Conservation (phyloP, 2,888 invertebrate species). For the Acanthosoma haemorrhoidale region DNA sequence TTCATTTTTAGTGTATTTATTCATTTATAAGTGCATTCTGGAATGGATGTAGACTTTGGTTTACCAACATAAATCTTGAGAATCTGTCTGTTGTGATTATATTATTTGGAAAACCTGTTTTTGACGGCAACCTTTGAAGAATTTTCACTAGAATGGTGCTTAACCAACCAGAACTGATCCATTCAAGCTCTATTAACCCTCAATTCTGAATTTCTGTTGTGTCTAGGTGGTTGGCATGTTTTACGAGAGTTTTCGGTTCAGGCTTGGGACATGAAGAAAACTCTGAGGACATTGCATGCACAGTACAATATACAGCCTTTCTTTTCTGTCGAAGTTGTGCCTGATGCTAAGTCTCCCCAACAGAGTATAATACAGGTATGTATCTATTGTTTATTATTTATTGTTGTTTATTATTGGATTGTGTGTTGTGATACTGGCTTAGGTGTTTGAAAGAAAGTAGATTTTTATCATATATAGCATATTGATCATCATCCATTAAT, state of each 20-base stretch:
- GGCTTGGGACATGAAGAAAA: slow-evolving; percentile 47
- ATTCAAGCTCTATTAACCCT: slow-evolving; percentile 14
- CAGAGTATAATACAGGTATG: slow-evolving; percentile 49
- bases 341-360: slow-evolving; percentile 49
- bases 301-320: slow-evolving; percentile 51
- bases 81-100: no score
- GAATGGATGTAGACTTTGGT: no score
- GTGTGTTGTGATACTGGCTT: no score
- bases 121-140: slow-evolving; percentile 1
- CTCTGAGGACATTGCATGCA: slow-evolving; percentile 49
- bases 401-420: no score
- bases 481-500: no score
- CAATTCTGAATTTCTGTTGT: neutral
- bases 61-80: no score
- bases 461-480: no score
- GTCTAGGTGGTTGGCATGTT: slow-evolving; percentile 52
- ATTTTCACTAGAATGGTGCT: neutral
- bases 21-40: no score
- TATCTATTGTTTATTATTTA: no score
- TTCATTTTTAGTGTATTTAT: no score
- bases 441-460: no score
- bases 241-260: slow-evolving; percentile 48
- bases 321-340: slow-evolving; percentile 52
- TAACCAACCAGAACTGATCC: neutral
- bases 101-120: no score